phyloP scores from a whole-genome alignment of 2,888 invertebrate genomes.

The Achlya flavicornis region DNA sequence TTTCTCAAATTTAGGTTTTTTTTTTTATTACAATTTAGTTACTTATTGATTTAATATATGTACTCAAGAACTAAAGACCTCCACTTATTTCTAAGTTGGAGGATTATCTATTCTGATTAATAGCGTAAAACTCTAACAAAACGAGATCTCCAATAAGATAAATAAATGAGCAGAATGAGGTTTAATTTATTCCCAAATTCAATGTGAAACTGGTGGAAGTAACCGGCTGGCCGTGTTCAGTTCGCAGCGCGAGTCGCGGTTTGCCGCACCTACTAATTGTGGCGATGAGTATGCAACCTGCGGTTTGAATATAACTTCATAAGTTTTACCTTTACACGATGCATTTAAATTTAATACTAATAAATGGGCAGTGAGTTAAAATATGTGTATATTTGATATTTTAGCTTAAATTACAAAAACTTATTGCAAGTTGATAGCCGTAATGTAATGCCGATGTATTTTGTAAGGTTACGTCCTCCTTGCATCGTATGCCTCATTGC shows the following conservation, averaged over 20 bases:
- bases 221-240: background rate
- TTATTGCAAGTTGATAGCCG: no score
- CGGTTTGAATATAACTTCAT: background rate
- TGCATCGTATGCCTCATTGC: no score
- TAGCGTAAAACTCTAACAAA: no score
- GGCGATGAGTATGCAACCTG: background rate
- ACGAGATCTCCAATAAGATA: background rate
- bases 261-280: constrained; percentile 1
- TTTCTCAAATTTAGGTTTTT: no score
- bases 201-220: background rate
- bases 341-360: background rate
- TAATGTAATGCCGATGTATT: no score
- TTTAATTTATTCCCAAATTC: constrained; percentile 1
- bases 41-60: no score
- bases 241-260: constrained; percentile 1
- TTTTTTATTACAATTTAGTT: no score
- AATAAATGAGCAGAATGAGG: constrained; percentile 2
- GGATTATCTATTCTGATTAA: no score
- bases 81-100: no score
- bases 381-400: no score
- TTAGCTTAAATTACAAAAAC: background rate
- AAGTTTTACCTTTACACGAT: background rate
- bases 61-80: no score
- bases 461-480: no score
- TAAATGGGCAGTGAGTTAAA: background rate